Conservation (phyloP, 2,888 invertebrate species). For the Timema cristinae region DNA sequence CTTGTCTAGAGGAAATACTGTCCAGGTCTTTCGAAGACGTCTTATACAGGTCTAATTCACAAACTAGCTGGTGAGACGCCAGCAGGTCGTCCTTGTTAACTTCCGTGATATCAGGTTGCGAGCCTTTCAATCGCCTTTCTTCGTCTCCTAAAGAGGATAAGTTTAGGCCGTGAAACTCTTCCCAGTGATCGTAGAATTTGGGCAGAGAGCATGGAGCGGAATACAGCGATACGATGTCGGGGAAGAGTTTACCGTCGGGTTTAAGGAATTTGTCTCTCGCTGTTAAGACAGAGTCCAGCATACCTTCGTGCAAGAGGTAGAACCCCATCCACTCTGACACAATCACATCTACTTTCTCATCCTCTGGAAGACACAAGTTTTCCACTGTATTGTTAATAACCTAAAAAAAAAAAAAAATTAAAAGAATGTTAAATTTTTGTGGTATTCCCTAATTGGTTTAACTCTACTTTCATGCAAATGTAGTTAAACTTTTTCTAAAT, state of each 20-base stretch:
- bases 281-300: constrained; percentile 83
- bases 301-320: constrained; percentile 90
- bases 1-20: constrained; percentile 56
- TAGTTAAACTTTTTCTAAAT: too few species aligned
- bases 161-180: constrained; percentile 71
- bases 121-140: constrained; percentile 57
- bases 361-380: constrained; percentile 61
- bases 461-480: neutral
- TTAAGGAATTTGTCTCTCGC: constrained; percentile 80
- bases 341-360: constrained; percentile 77
- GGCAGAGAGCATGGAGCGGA: constrained; percentile 59
- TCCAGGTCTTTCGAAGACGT: constrained; percentile 57
- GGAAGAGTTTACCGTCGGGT: constrained; percentile 68
- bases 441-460: neutral
- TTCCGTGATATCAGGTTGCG: constrained; percentile 62
- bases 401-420: constrained; percentile 42
- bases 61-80: constrained; percentile 58
- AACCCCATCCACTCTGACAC: constrained; percentile 99
- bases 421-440: neutral
- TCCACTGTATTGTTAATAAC: constrained; percentile 74
- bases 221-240: constrained; percentile 66
- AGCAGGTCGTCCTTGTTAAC: constrained; percentile 58
- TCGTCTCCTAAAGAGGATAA: constrained; percentile 61
- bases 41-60: constrained; percentile 65
- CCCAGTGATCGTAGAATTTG: constrained; percentile 69